These are phyloP conservation scores for Lota lota DNA, from an alignment of 2,113 vertebrate species.

Conservation along the genomic window DNA sequence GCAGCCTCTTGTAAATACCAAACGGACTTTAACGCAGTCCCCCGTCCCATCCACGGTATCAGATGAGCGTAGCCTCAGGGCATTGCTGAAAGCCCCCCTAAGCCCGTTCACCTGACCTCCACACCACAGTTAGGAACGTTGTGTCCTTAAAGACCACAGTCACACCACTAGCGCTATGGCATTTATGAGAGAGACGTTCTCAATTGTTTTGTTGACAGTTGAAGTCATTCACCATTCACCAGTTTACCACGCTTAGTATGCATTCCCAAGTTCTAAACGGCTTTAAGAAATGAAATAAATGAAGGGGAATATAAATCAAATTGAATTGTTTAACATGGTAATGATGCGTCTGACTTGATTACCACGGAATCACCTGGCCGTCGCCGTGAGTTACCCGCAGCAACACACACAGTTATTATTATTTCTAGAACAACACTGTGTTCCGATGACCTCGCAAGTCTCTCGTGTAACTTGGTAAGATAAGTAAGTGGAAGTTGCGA, in stretches of 20 bases:
- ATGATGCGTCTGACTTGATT: no score
- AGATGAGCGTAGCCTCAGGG: conserved; percentile 52
- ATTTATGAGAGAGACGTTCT: no score
- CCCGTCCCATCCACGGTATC: conserved; percentile 51
- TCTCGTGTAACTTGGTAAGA: conserved; percentile 47
- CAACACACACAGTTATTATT: conserved; percentile 20
- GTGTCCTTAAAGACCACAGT: conserved; percentile 25
- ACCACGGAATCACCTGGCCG: background rate
- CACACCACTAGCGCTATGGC: no score
- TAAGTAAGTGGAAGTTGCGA: conserved; percentile 46
- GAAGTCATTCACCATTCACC: no score
- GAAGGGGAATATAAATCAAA: no score
- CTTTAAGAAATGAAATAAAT: no score
- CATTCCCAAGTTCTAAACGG: no score
- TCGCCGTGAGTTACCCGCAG: conserved; percentile 30
- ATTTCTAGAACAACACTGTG: conserved; percentile 39
- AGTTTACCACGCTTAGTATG: no score
- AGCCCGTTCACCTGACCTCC: conserved; percentile 48
- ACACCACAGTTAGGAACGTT: conserved; percentile 57
- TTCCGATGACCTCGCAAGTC: conserved; percentile 46
- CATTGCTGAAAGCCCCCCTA: conserved; percentile 58
- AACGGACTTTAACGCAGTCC: conserved; percentile 58
- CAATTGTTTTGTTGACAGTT: no score
- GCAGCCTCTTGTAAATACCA: conserved; percentile 60
- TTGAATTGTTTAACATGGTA: no score